phyloP scores from a whole-genome alignment of 2,113 vertebrate genomes.

The Myodes glareolus region DNA sequence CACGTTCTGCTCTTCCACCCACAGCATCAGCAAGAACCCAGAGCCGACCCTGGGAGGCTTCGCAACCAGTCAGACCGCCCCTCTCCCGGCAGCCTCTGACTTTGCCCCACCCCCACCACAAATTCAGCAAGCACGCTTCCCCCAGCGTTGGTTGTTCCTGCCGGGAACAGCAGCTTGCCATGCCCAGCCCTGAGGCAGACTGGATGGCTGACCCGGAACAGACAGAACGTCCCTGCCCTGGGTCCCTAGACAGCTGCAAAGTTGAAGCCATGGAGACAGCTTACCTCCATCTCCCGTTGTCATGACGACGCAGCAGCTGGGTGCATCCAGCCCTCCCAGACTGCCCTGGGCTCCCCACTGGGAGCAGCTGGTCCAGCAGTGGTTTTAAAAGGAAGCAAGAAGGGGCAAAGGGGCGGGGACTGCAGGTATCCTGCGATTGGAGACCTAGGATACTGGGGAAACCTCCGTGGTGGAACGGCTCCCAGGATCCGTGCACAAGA shows the following conservation, averaged over 20 bases:
- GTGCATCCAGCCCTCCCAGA: slow-evolving; percentile 59
- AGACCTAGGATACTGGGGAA: neutral
- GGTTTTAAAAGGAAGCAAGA: slow-evolving; percentile 30
- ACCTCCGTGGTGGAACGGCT: neutral
- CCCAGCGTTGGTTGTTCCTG: neutral
- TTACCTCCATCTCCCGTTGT: slow-evolving; percentile 75
- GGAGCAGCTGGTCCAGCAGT: slow-evolving; percentile 54
- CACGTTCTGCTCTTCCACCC: neutral
- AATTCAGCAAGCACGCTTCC: neutral
- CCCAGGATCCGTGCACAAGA: fast-evolving
- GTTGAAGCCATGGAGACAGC: slow-evolving; percentile 69
- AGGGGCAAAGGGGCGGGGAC: neutral
- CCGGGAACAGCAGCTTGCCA: neutral
- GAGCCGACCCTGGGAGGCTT: neutral
- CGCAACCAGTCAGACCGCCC: neutral
- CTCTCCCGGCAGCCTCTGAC: no score
- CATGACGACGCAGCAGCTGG: slow-evolving; percentile 69
- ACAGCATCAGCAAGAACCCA: fast-evolving
- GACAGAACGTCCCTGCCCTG: slow-evolving; percentile 49
- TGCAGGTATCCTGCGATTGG: slow-evolving; percentile 52
- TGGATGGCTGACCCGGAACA: neutral
- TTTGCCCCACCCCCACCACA: neutral
- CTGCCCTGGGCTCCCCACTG: slow-evolving; percentile 48
- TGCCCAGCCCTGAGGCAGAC: neutral
- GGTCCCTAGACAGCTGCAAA: slow-evolving; percentile 60